phyloP scores from a whole-genome alignment of 2,797 vertebrate species.

The Ambastaia sidthimunki region DNA sequence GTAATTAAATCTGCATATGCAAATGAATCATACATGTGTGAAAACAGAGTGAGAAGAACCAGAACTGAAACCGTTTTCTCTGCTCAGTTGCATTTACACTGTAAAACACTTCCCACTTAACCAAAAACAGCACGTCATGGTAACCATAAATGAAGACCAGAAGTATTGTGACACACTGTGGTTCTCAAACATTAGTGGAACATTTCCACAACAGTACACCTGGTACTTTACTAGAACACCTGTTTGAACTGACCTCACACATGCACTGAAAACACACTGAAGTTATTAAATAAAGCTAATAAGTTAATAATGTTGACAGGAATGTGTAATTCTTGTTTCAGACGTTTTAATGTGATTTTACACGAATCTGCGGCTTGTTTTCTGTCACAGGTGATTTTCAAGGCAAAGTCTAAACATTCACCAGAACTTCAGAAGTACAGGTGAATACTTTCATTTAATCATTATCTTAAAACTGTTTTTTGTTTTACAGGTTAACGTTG shows the following conservation, averaged over 20 bases:
- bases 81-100: background rate
- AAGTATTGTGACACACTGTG: background rate
- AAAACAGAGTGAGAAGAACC: background rate
- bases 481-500: background rate
- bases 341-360: background rate
- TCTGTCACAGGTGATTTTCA: conserved; percentile 89
- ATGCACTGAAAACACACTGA: too few species aligned
- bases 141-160: background rate
- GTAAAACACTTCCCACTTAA: background rate
- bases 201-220: too few species aligned
- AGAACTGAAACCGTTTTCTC: conserved; percentile 31
- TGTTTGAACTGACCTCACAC: too few species aligned
- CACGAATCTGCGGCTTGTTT: conserved; percentile 29
- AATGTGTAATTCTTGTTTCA: background rate
- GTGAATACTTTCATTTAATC: conserved; percentile 70
- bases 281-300: too few species aligned
- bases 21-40: conserved; percentile 38
- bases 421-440: conserved; percentile 93
- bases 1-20: background rate
- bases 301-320: background rate
- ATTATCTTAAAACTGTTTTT: background rate
- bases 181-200: too few species aligned
- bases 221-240: too few species aligned
- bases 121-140: background rate
- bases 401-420: conserved; percentile 94